A percentile compares a stretch with the other conserved stretches of the same genome.
phyloP scores from a whole-genome alignment of 2,888 invertebrate species.

The Mamestra brassicae region DNA sequence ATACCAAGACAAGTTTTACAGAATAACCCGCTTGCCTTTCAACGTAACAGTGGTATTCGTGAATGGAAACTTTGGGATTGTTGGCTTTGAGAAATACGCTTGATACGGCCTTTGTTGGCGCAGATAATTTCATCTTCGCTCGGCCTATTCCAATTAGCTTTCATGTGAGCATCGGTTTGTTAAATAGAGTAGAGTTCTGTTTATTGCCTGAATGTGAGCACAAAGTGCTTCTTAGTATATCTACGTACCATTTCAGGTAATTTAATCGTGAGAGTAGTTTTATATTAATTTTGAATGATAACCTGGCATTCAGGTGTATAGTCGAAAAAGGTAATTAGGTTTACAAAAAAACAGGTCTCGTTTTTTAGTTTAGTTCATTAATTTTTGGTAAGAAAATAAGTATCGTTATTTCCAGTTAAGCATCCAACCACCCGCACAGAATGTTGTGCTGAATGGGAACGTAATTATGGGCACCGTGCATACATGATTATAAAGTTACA shows the following conservation, averaged over 20 bases:
- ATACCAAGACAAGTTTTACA: constrained; percentile 62
- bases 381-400: not conserved
- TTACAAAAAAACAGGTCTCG: not conserved
- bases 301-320: not conserved
- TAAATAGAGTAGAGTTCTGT: constrained; percentile 28
- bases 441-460: not conserved
- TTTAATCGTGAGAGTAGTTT: not conserved
- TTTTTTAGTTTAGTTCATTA: not conserved
- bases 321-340: not conserved
- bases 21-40: constrained; percentile 61
- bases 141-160: constrained; percentile 50
- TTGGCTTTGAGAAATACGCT: constrained; percentile 32
- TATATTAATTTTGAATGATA: constrained; percentile 11
- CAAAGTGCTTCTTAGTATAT: constrained; percentile 8
- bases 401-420: too few relatives aligned
- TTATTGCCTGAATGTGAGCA: constrained; percentile 27
- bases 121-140: constrained; percentile 43
- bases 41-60: constrained; percentile 50
- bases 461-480: not conserved
- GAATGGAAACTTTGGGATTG: constrained; percentile 49
- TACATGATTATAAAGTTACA: too few relatives aligned
- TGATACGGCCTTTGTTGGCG: constrained; percentile 36
- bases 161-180: constrained; percentile 37
- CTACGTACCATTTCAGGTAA: constrained; percentile 5
- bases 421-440: not conserved